phyloP scores from a whole-genome alignment of 2,113 vertebrate genomes.

The Carlito syrichta region DNA sequence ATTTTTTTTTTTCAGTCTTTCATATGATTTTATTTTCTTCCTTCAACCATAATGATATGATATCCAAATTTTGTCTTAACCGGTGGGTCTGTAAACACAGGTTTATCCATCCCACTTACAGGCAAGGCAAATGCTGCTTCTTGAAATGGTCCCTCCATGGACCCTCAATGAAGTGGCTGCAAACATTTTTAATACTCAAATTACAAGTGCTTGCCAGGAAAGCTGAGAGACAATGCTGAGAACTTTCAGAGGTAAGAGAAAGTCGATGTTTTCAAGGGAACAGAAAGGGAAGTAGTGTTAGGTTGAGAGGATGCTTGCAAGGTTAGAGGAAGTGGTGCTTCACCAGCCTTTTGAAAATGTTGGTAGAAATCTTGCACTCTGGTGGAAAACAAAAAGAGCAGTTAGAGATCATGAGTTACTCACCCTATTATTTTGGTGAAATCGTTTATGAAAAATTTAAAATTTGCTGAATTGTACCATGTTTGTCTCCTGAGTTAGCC shows the following conservation, averaged over 20 bases:
- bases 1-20: slow-evolving; percentile 4
- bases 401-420: not conserved
- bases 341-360: not conserved
- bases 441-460: not conserved
- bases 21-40: slow-evolving; percentile 89
- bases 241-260: not conserved
- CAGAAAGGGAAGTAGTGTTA: not conserved
- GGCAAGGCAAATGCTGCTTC: no score
- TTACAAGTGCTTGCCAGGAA: not conserved
- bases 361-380: not conserved
- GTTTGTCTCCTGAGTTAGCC: not conserved
- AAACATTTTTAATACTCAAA: not conserved
- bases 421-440: not conserved
- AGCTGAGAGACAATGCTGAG: not conserved
- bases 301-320: not conserved
- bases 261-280: not conserved
- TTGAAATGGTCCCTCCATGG: slow-evolving; percentile 98
- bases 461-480: not conserved
- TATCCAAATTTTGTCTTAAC: slow-evolving; percentile 98
- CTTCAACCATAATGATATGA: slow-evolving; percentile 99
- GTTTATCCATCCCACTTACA: slow-evolving; percentile 96
- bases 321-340: not conserved
- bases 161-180: no score
- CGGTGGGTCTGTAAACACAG: slow-evolving; percentile 95
- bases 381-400: not conserved